Percentiles rank a stretch among this genome's conserved stretches.
phyloP scores from a whole-genome alignment of 2,888 invertebrate genomes.

The Euphydryas editha region DNA sequence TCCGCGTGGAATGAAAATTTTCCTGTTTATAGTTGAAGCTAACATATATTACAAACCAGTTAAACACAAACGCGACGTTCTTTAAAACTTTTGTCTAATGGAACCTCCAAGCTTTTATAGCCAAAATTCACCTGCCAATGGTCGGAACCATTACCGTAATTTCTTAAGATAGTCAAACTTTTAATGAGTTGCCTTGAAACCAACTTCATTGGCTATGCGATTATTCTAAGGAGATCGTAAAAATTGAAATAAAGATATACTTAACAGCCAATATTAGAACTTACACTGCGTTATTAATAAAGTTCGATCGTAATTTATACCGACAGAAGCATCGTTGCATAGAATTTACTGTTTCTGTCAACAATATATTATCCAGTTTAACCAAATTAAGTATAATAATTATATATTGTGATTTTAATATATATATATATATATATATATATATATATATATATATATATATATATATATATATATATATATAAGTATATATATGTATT shows the following conservation, averaged over 20 bases:
- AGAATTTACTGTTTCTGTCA: background rate
- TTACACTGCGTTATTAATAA: constrained; percentile 4
- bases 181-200: constrained; percentile 16
- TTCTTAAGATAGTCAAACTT: constrained; percentile 22
- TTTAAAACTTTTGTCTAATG: too few relatives aligned
- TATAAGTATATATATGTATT: too few relatives aligned
- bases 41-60: too few relatives aligned
- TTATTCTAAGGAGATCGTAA: background rate
- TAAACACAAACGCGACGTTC: too few relatives aligned
- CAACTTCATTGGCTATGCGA: constrained; percentile 15
- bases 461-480: too few relatives aligned
- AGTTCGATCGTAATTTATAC: background rate
- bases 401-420: too few relatives aligned
- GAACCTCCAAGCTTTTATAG: background rate
- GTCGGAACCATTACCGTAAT: constrained; percentile 3
- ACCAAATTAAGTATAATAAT: background rate
- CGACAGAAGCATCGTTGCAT: background rate
- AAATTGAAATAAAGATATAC: constrained; percentile 7
- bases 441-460: too few relatives aligned
- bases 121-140: constrained; percentile 13
- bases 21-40: too few relatives aligned
- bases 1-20: too few relatives aligned
- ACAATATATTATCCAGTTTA: background rate
- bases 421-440: too few relatives aligned
- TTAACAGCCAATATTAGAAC: constrained; percentile 1